Conservation (phyloP, 2,797 vertebrate species). For the Gallinago stenura region DNA sequence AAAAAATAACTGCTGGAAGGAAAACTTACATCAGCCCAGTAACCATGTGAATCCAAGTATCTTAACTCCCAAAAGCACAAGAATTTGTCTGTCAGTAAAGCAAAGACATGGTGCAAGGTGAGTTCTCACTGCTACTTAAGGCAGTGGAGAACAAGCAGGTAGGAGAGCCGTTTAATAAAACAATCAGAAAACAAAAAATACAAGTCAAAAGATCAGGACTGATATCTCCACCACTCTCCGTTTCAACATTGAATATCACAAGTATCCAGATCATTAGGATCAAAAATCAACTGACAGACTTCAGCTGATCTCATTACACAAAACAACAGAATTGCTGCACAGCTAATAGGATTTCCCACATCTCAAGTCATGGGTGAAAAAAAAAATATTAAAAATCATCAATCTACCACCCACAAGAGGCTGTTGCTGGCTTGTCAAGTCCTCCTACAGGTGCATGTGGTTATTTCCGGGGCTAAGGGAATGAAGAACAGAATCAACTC, state of each 20-base stretch:
- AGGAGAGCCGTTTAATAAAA: neutral
- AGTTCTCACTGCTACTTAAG: neutral
- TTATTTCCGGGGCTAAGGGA: neutral
- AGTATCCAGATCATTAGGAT: neutral
- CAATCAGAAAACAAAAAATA: neutral
- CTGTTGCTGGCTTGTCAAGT: neutral
- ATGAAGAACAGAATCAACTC: neutral
- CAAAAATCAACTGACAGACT: neutral
- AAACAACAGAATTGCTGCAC: neutral
- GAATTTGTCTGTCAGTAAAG: neutral
- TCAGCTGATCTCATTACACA: neutral
- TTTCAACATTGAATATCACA: neutral
- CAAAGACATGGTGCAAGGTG: neutral
- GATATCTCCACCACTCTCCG: neutral
- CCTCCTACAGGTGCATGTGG: neutral
- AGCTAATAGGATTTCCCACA: neutral
- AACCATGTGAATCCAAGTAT: neutral
- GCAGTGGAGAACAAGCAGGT: neutral
- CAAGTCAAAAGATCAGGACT: neutral
- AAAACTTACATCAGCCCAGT: neutral
- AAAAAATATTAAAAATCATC: neutral
- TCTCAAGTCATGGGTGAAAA: neutral
- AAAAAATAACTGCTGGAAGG: conserved; percentile 1
- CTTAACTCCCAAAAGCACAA: neutral
- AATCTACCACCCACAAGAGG: neutral